A percentile compares a stretch with the other conserved stretches of the same genome.
Conservation (phyloP, 2,888 invertebrate genomes). For the Rhorus exstirpatorius region DNA sequence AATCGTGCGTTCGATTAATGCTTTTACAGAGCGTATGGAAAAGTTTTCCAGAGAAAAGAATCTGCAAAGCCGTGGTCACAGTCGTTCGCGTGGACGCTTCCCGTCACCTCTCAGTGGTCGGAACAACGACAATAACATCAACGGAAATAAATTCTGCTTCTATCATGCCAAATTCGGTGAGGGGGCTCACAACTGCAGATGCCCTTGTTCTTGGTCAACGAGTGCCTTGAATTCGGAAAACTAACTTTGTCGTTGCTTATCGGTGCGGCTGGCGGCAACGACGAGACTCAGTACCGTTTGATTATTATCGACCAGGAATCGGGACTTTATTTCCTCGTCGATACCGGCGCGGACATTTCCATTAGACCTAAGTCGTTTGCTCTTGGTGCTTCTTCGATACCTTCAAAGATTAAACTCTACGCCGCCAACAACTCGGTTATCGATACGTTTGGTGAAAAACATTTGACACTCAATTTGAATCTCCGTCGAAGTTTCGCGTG, state of each 20-base stretch:
- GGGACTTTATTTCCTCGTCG: slow-evolving; percentile 32
- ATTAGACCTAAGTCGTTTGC: neutral
- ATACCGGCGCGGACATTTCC: slow-evolving; percentile 47
- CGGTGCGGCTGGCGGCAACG: slow-evolving; percentile 38
- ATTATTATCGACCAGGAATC: slow-evolving; percentile 24
- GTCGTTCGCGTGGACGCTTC: too few relatives aligned
- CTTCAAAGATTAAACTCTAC: neutral
- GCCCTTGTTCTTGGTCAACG: slow-evolving; percentile 21
- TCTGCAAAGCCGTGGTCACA: too few relatives aligned
- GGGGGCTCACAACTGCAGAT: slow-evolving; percentile 15
- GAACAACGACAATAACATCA: neutral
- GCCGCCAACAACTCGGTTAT: slow-evolving; percentile 11
- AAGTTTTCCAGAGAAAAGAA: neutral
- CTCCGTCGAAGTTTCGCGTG: neutral
- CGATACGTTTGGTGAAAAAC: neutral
- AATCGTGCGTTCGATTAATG: too few relatives aligned
- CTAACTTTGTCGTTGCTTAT: slow-evolving; percentile 27
- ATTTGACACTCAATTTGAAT: neutral
- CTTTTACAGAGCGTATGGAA: too few relatives aligned
- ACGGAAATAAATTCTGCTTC: neutral
- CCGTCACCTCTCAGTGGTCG: neutral
- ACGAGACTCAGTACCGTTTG: slow-evolving; percentile 18
- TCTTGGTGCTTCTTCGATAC: neutral
- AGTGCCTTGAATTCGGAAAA: slow-evolving; percentile 19
- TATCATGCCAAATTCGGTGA: slow-evolving; percentile 16